Evolutionary conservation across 2,888 invertebrate genomes (phyloP).

Genomic region (Lepeophtheirus nordmannii): DNA sequence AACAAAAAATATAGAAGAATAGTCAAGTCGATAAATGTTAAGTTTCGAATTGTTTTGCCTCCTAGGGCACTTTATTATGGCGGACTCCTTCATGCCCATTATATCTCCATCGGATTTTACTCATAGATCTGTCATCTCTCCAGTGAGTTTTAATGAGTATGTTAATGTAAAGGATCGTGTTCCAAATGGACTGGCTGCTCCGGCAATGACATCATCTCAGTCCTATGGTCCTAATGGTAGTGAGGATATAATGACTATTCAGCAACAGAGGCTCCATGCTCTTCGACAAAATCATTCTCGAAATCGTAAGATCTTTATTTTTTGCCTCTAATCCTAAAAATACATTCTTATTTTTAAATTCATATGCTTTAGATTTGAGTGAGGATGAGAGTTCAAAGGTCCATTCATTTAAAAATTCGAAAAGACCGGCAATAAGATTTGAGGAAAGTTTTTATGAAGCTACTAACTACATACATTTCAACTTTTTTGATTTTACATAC

Average conservation of each 20-base stretch:
- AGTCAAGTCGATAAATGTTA: no score
- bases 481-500: no score
- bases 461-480: no score
- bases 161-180: background rate
- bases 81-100: background rate
- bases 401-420: background rate
- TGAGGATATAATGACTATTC: background rate
- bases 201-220: no score
- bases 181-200: background rate
- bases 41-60: no score
- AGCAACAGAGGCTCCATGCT: background rate
- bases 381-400: background rate
- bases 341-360: no score
- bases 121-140: background rate
- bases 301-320: no score
- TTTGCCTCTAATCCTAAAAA: no score
- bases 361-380: no score
- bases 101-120: background rate
- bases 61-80: no score
- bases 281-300: background rate
- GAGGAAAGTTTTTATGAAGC: background rate
- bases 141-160: background rate
- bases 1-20: no score
- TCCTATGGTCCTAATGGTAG: no score
- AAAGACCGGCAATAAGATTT: background rate